Base-by-base conservation (phyloP, 2,797 vertebrate genomes). In the Allobates femoralis region DNA sequence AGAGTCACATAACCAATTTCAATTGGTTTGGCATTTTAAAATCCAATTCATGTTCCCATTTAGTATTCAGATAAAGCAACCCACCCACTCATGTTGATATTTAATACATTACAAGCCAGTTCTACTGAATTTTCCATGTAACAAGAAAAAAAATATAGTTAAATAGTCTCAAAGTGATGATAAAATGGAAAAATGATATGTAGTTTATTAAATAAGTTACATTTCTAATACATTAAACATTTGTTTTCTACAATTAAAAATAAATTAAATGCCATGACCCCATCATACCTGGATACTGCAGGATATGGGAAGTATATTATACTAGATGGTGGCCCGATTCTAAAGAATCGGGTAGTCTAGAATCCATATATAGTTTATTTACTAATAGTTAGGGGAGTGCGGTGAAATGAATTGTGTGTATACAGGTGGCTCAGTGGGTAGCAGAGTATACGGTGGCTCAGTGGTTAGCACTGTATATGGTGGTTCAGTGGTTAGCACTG, bases 21-120 rank as follows among this genome's bases (percentile, higher is more conserved):
- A 84, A 84, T 87, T 87, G 86, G 86, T 80, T 87, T 87, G 86
- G 86, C 77, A 87, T 87, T 87, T 87, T 81, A 76, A 84, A 87
- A 75, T 73, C 77, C 86, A 80, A 84, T 84, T 67, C 19, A n/a
- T 87, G 82, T 81, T 87, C 77, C 69, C 41, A 84, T 84, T 87
- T 84, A 80, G 82, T 46, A 87, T 87, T 87, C 66, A 84, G 41
- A 84, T 87, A 80, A 80, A 81, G 86, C 82, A 87, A 55, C 74
- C 77, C 82, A 62, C 82, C 86, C 82, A 87, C 86, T 87, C 77
- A 50, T 62, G 69, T 34, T 87, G 82, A 84, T 84, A 77, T 84
- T 56, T 55, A 80, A 75, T 81, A 81, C 77, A 84, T 84, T 87
- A 80, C 66, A 50, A 84, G 76, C 66, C 76, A 74, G 75, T 84